Conservation (phyloP, 2,113 vertebrate genomes). For the Glaucomys volans region DNA sequence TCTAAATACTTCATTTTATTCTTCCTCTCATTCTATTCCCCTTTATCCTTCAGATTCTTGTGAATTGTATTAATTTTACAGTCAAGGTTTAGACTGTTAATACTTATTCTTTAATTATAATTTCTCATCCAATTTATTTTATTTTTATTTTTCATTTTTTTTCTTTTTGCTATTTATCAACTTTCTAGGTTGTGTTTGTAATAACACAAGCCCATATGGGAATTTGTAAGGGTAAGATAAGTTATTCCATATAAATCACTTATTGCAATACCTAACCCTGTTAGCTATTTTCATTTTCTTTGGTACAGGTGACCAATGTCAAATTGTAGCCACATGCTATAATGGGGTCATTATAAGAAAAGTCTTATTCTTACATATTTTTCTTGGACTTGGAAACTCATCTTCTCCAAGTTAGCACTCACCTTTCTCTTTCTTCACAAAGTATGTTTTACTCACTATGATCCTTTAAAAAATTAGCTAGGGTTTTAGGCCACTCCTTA, state of each 20-base stretch:
- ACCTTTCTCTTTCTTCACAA: not conserved
- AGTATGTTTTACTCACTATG: not conserved
- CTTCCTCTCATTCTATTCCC: not conserved
- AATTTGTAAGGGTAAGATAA: not conserved
- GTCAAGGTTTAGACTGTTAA: not conserved
- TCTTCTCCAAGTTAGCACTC: not conserved
- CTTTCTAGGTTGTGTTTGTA: not conserved
- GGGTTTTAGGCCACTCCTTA: not conserved
- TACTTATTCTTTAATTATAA: slow-evolving; percentile 4
- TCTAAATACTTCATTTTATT: not conserved
- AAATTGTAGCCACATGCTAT: not conserved
- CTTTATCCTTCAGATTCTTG: not conserved
- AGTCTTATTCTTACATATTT: not conserved
- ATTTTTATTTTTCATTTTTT: not conserved
- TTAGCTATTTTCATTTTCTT: not conserved
- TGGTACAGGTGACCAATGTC: not conserved
- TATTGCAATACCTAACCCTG: not conserved
- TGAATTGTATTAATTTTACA: not conserved
- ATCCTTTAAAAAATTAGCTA: not conserved
- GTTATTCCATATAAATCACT: not conserved
- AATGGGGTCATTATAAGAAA: not conserved
- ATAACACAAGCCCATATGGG: not conserved
- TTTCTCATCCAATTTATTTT: not conserved
- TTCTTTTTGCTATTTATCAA: not conserved
- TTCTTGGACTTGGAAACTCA: not conserved